A percentile compares a stretch with the other conserved stretches of the same genome.
Conservation (phyloP, 2,113 vertebrate genomes). For the Lota lota region DNA sequence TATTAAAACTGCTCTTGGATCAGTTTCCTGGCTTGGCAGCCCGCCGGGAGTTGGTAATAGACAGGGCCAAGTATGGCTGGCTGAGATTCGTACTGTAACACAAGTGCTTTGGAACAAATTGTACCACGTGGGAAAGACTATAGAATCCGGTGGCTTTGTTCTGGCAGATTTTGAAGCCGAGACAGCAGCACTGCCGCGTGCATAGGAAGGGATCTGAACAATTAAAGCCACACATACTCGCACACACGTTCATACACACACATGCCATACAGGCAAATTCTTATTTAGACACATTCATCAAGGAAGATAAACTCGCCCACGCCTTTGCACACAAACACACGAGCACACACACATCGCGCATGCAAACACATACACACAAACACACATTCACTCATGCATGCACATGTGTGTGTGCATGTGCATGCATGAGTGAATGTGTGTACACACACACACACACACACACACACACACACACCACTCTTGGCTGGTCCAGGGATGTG, state of each 20-base stretch:
- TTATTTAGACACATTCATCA: too few species aligned
- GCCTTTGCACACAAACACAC: not conserved
- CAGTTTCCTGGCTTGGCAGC: slow-evolving; percentile 59
- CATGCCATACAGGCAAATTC: not conserved
- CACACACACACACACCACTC: slow-evolving; percentile 42
- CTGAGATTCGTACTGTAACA: slow-evolving; percentile 56
- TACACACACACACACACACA: slow-evolving; percentile 15
- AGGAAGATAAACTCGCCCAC: too few species aligned
- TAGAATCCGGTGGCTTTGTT: slow-evolving; percentile 56
- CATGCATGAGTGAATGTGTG: slow-evolving; percentile 30
- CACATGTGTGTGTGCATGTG: slow-evolving; percentile 5
- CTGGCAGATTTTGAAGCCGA: slow-evolving; percentile 32
- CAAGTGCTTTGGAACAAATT: slow-evolving; percentile 64
- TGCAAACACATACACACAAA: not conserved
- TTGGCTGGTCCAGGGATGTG: slow-evolving; percentile 66
- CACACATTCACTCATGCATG: not conserved
- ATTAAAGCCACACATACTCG: not conserved
- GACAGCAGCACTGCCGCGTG: slow-evolving; percentile 36
- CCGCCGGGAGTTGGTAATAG: slow-evolving; percentile 51
- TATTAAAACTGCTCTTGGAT: slow-evolving; percentile 64
- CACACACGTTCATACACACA: not conserved
- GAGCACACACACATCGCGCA: not conserved
- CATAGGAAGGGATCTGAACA: too few species aligned
- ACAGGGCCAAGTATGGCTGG: slow-evolving; percentile 53
- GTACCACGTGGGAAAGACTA: slow-evolving; percentile 51